Evolutionary conservation across 2,888 invertebrate species (phyloP).

Genomic region (Petrolisthes manimaculis): DNA sequence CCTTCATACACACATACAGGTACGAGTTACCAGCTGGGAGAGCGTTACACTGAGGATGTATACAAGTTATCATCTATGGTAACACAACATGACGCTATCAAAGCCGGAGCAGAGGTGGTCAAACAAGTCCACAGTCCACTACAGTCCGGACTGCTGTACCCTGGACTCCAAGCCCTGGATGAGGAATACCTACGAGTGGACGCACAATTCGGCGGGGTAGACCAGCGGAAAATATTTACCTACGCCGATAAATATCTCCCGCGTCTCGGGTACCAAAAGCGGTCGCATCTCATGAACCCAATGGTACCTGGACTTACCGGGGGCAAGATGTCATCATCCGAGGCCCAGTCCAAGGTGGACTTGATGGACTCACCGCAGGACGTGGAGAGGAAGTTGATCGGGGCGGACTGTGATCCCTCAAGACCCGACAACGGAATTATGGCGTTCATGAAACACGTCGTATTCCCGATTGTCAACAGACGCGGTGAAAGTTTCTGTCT

Average conservation of each 20-base stretch:
- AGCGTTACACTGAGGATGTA: conserved; percentile 93
- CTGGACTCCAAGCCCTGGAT: conserved; percentile 94
- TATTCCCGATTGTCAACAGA: conserved; percentile 66
- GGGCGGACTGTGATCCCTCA: conserved; percentile 94
- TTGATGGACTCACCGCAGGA: conserved; percentile 88
- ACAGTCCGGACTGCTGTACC: conserved; percentile 94
- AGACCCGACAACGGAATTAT: conserved; percentile 95
- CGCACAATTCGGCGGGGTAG: conserved; percentile 99
- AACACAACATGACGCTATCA: conserved; percentile 97
- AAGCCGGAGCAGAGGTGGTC: conserved; percentile 99
- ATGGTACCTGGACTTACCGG: conserved; percentile 90
- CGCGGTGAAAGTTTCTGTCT: conserved; percentile 37
- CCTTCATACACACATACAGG: too few relatives aligned
- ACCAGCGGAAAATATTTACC: conserved; percentile 99
- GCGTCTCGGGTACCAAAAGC: conserved; percentile 91
- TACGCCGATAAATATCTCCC: conserved; percentile 98
- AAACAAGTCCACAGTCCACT: conserved; percentile 97
- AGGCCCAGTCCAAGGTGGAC: conserved; percentile 98
- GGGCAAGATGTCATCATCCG: conserved; percentile 98
- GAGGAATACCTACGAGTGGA: conserved; percentile 99
- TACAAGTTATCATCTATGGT: conserved; percentile 91
- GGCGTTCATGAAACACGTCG: conserved; percentile 82
- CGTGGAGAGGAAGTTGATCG: conserved; percentile 94
- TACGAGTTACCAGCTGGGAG: conserved; percentile 60
- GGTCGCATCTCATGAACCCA: conserved; percentile 98